Evolutionary conservation across 2,113 vertebrate genomes (phyloP).

Genomic region (Chamaea fasciata): DNA sequence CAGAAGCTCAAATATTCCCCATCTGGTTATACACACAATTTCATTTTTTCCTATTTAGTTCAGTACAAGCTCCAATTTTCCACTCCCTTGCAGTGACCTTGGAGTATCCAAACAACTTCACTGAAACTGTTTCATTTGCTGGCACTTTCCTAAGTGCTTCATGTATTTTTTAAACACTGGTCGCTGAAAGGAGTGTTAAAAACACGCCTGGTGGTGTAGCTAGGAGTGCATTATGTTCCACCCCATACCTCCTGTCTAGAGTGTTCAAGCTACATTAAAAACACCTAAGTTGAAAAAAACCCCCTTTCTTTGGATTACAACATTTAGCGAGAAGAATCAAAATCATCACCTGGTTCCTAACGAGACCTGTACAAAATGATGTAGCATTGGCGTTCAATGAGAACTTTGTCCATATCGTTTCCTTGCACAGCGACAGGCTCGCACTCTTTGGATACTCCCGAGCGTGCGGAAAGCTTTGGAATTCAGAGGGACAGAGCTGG

Average conservation of each 20-base stretch:
- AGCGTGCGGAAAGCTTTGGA: accelerated
- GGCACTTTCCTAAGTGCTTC: neutral
- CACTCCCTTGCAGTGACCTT: neutral
- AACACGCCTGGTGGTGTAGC: neutral
- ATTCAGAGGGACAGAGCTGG: neutral
- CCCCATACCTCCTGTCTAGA: accelerated
- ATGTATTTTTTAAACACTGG: neutral
- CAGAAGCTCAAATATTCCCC: constrained; percentile 1
- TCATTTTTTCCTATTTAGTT: constrained; percentile 43
- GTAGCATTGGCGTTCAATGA: neutral
- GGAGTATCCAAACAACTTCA: neutral
- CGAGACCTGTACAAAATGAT: neutral
- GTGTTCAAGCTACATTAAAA: neutral
- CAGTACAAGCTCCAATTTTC: constrained; percentile 29
- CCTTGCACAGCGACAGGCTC: accelerated
- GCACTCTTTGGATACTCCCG: too few species aligned
- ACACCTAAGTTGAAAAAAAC: accelerated
- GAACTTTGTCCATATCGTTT: neutral
- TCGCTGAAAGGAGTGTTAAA: neutral
- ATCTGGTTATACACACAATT: neutral
- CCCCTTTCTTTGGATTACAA: neutral
- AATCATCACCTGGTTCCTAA: neutral
- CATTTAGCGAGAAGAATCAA: neutral
- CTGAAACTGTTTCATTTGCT: neutral
- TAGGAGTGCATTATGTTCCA: neutral